Evolutionary conservation across 2,113 vertebrate species (phyloP), one percentile per base, ranked within the genome.

Genomic region (Petromus typicus): DNA sequence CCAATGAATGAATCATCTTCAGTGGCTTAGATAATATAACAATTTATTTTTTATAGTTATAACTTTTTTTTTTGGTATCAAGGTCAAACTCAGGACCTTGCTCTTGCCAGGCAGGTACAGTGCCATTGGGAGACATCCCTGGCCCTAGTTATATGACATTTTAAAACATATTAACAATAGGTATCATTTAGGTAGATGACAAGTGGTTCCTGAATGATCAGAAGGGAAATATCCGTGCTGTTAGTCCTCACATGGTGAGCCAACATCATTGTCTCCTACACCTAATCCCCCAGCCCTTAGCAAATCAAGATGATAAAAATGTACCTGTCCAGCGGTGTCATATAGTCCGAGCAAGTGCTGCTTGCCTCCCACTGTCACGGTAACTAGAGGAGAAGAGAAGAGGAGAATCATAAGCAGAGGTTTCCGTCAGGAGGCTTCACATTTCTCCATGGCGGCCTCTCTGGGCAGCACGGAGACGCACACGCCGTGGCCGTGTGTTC

Each of bases 241-340:
- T 61, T 37, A 37, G 37, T 91, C 30, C 34, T 45, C n/a, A 40
- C 5, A 12, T 30, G 45, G 23, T 8, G 32, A 75, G 20, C 34
- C 71, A 79, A 64, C 30, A 48, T n/a, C 37, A 13, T 63, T 86
- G 22, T 22, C 8, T 37, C 1, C 40, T 45, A 34, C 4, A 25
- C 30, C 67, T 16, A 23, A 2, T 61, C 45, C n/a, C 83, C 34
- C 27, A 34, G 7, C 51, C 23, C 75, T 76, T 56, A 54, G 64
- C 83, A 57, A 89, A 56, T 69, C n/a, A 80, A 95, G 82, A 71
- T 5, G 84, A 95, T 75, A 87, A 82, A 92, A 75, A 40, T 91
- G 92, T 99, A 99, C 99, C 99, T 99, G 99, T 93, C 99, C 99
- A 61, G 99, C 99, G 0, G 99, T 99, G 97, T 99, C 99, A 69